Percentiles rank a stretch among this genome's conserved stretches.
Conservation (phyloP, 2,888 invertebrate genomes). For the Lacanobia oleracea region DNA sequence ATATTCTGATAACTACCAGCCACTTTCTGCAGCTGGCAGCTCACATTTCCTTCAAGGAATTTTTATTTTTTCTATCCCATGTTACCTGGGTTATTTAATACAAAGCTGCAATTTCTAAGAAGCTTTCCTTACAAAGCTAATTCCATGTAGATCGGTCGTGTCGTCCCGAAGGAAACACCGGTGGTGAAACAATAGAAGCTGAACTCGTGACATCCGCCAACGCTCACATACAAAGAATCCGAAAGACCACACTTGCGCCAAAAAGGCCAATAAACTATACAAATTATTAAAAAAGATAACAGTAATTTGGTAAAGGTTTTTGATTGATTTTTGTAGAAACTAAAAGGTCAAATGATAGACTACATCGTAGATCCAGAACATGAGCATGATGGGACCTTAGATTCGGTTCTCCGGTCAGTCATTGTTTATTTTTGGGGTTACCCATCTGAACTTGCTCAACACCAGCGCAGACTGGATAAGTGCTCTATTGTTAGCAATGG, state of each 20-base stretch:
- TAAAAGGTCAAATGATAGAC: too few species aligned
- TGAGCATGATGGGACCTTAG: too few species aligned
- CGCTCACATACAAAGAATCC: conserved; percentile 69
- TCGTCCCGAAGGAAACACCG: conserved; percentile 47
- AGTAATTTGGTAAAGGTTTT: too few species aligned
- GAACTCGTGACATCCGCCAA: conserved; percentile 74
- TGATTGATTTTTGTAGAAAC: too few species aligned
- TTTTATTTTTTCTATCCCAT: background rate
- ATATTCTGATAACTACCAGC: background rate
- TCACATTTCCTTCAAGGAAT: background rate
- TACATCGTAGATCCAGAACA: too few species aligned
- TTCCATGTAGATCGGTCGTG: conserved; percentile 30
- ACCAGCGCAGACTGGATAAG: too few species aligned
- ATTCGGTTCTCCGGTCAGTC: too few species aligned
- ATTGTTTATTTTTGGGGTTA: too few species aligned
- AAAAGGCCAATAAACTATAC: background rate
- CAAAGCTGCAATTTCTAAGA: background rate
- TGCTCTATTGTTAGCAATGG: too few species aligned
- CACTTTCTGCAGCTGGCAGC: background rate
- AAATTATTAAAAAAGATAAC: background rate
- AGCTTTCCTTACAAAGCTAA: conserved; percentile 1
- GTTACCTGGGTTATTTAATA: too few species aligned
- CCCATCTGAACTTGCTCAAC: too few species aligned
- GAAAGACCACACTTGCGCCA: conserved; percentile 25
- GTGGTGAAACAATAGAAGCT: conserved; percentile 71